These are phyloP conservation scores for Microctonus aethiopoides DNA, from an alignment of 2,888 invertebrate species.

Conservation along the genomic window DNA sequence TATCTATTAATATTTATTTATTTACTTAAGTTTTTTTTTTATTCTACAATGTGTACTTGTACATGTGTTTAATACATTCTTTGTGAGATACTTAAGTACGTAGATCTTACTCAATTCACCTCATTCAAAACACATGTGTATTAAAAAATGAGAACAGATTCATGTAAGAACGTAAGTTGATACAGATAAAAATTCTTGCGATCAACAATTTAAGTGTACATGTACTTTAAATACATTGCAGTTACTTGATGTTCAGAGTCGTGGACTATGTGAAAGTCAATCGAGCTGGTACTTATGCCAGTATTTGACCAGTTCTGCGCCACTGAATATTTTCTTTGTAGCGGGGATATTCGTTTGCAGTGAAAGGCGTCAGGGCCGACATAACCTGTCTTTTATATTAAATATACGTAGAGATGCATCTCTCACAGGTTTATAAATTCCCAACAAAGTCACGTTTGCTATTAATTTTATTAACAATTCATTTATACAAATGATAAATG, in stretches of 20 bases:
- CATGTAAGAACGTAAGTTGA: too few relatives aligned
- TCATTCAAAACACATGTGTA: too few relatives aligned
- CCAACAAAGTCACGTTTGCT: background rate
- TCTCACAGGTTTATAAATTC: background rate
- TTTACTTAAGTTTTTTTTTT: too few relatives aligned
- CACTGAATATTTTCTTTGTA: slow-evolving; percentile 19
- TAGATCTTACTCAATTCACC: too few relatives aligned
- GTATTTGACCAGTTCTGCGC: slow-evolving; percentile 29
- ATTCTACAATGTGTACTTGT: too few relatives aligned
- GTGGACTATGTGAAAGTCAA: slow-evolving; percentile 15
- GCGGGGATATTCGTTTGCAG: slow-evolving; percentile 19
- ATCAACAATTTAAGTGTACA: too few relatives aligned
- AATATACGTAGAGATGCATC: slow-evolving; percentile 18
- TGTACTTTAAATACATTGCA: background rate
- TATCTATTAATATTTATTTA: too few relatives aligned
- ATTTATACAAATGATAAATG: too few relatives aligned
- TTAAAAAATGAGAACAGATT: too few relatives aligned
- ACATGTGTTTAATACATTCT: too few relatives aligned
- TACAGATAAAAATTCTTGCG: too few relatives aligned
- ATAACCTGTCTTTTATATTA: slow-evolving; percentile 20
- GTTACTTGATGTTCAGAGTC: background rate
- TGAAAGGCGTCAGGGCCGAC: slow-evolving; percentile 39
- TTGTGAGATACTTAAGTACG: too few relatives aligned
- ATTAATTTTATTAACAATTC: background rate
- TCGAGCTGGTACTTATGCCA: background rate